Evolutionary conservation across 2,797 vertebrate species (phyloP).

Genomic region (Liparis tanakae): DNA sequence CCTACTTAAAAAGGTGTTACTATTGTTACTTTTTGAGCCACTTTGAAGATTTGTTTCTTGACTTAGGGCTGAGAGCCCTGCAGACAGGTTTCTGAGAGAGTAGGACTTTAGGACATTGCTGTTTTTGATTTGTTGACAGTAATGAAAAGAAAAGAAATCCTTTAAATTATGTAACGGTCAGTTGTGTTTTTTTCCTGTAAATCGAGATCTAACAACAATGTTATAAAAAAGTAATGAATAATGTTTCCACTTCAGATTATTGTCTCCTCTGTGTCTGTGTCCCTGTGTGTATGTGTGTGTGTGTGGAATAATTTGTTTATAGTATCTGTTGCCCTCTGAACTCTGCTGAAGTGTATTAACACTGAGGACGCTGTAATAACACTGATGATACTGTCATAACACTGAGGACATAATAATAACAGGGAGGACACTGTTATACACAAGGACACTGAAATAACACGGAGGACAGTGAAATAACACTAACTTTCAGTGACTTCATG

Average conservation of each 20-base stretch:
- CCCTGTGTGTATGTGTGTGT: background rate
- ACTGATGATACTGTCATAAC: too few species aligned
- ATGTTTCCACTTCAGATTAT: background rate
- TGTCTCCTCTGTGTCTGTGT: background rate
- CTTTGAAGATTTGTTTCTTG: background rate
- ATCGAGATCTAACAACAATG: background rate
- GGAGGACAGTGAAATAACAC: too few species aligned
- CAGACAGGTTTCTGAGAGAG: background rate
- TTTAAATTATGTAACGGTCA: background rate
- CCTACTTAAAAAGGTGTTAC: background rate
- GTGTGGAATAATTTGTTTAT: background rate
- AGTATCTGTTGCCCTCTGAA: background rate
- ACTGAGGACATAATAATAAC: background rate
- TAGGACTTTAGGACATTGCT: background rate
- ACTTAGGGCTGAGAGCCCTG: background rate
- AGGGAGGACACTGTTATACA: background rate
- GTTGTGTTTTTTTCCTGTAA: background rate
- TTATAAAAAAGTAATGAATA: background rate
- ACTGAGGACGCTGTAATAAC: too few species aligned
- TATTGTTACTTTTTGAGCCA: background rate
- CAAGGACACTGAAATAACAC: too few species aligned
- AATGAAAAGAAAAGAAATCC: background rate
- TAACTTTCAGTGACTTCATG: slow-evolving; percentile 2
- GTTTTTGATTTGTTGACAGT: background rate
- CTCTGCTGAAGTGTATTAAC: background rate